These are phyloP conservation scores for Ganaspis sp. DNA, from an alignment of 1,140 invertebrate species.

Conservation along the genomic window DNA sequence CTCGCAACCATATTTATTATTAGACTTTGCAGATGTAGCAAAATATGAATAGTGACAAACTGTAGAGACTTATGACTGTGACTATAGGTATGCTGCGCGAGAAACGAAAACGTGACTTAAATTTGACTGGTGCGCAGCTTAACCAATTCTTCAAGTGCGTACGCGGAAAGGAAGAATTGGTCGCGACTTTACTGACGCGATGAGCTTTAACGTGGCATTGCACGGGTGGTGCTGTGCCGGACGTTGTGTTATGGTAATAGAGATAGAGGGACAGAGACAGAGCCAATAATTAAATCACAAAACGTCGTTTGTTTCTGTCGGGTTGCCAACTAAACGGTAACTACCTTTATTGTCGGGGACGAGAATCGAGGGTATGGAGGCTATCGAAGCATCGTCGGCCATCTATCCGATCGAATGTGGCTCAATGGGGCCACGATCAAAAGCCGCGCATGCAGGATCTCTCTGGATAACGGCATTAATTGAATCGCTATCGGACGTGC, in stretches of 20 bases:
- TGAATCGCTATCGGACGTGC: conserved; percentile 69
- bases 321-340: conserved; percentile 28
- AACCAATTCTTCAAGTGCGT: too few relatives aligned
- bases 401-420: conserved; percentile 64
- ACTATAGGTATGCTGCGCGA: too few relatives aligned
- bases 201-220: too few relatives aligned
- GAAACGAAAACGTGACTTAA: too few relatives aligned
- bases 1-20: too few relatives aligned
- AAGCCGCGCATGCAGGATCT: conserved; percentile 64
- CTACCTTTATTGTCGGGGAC: conserved; percentile 17
- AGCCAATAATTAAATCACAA: conserved; percentile 23
- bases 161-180: too few relatives aligned
- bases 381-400: conserved; percentile 44
- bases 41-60: too few relatives aligned
- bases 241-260: neutral
- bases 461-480: conserved; percentile 70
- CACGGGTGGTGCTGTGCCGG: too few relatives aligned
- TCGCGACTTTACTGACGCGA: too few relatives aligned
- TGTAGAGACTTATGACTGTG: too few relatives aligned
- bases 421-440: conserved; percentile 59
- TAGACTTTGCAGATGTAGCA: too few relatives aligned
- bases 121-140: too few relatives aligned
- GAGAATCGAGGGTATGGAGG: conserved; percentile 21
- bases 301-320: conserved; percentile 16
- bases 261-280: neutral